Percentiles rank a stretch among this genome's conserved stretches.
Evolutionary conservation across 2,113 vertebrate genomes (phyloP).

Genomic region (Poeciliopsis retropinna): DNA sequence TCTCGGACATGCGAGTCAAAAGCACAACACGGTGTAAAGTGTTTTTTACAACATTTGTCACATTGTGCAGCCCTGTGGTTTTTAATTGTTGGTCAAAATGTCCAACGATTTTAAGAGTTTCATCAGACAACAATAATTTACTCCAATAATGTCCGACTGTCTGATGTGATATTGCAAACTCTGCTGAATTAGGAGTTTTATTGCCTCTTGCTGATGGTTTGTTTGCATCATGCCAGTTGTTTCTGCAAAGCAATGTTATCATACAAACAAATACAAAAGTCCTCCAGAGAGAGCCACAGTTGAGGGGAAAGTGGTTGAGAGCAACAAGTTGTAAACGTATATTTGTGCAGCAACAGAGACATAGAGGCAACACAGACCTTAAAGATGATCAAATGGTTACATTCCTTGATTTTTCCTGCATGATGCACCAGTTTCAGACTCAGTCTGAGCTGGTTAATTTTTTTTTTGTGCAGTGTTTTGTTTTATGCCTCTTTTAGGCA

Average conservation of each 20-base stretch:
- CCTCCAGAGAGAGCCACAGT: background rate
- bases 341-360: constrained; percentile 1
- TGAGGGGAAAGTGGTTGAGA: background rate
- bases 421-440: background rate
- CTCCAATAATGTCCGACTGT: too few species aligned
- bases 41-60: too few species aligned
- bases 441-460: background rate
- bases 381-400: background rate
- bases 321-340: constrained; percentile 1
- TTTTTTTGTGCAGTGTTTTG: too few species aligned
- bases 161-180: too few species aligned
- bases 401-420: background rate
- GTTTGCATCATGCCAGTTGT: constrained; percentile 10
- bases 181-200: too few species aligned
- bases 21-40: too few species aligned
- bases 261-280: background rate
- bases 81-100: too few species aligned
- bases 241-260: background rate
- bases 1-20: too few species aligned
- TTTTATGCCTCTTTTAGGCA: background rate
- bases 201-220: background rate
- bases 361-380: background rate
- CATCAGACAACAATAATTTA: too few species aligned
- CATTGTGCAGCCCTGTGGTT: too few species aligned
- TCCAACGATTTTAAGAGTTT: too few species aligned